These are phyloP conservation scores for Nephrotoma appendiculata DNA, from an alignment of 2,888 invertebrate genomes.

Conservation along the genomic window DNA sequence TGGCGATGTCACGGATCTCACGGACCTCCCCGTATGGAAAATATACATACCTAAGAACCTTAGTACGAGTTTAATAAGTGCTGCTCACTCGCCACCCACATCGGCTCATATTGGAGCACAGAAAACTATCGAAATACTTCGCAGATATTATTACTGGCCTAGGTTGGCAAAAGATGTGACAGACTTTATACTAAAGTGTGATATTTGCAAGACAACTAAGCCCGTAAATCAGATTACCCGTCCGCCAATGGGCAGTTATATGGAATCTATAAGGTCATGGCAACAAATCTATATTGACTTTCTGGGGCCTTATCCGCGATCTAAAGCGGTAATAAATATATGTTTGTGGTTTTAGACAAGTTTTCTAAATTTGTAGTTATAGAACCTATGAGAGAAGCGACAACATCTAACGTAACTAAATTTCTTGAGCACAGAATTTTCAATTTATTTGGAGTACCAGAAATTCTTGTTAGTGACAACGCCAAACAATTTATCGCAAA, in stretches of 20 bases:
- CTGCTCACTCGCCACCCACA: neutral
- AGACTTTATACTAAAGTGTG: neutral
- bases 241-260: neutral
- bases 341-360: neutral
- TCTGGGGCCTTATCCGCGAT: too few species aligned
- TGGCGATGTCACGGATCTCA: neutral
- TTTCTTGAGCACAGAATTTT: constrained; percentile 10
- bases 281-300: neutral
- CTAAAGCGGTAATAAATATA: neutral
- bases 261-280: neutral
- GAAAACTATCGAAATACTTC: neutral
- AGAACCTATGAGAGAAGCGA: neutral
- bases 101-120: neutral
- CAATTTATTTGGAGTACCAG: constrained; percentile 14
- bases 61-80: neutral
- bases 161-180: neutral
- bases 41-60: neutral
- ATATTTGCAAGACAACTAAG: neutral
- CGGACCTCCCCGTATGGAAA: neutral
- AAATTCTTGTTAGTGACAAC: constrained; percentile 11
- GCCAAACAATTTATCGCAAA: neutral
- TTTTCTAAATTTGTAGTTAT: neutral
- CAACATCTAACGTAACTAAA: neutral
- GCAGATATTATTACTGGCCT: neutral
- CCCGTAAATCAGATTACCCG: neutral